Conservation (phyloP, 2,113 vertebrate species). For the Ahaetulla prasina region DNA sequence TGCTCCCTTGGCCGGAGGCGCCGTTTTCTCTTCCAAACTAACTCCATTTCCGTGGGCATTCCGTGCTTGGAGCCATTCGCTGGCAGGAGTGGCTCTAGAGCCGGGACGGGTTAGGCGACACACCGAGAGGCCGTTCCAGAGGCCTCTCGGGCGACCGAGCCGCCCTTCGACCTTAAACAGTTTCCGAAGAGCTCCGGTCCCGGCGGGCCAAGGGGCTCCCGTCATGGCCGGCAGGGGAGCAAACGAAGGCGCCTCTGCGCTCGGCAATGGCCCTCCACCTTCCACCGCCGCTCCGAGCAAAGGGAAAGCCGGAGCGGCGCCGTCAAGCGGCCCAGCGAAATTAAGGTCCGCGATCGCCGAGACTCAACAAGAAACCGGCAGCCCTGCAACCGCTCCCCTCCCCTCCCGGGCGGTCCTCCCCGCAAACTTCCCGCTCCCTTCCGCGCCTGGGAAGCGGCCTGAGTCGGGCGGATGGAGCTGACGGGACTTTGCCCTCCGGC, state of each 20-base stretch:
- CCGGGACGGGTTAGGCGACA: not conserved
- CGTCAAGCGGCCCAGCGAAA: not conserved
- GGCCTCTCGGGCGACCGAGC: not conserved
- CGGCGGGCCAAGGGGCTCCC: not conserved
- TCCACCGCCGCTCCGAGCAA: not conserved
- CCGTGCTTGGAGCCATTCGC: not conserved
- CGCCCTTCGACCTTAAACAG: not conserved
- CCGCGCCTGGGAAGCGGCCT: not conserved
- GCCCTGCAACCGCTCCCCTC: not conserved
- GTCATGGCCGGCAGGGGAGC: not conserved
- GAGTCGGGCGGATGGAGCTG: not conserved
- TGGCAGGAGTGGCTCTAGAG: not conserved
- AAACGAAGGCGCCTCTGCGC: not conserved
- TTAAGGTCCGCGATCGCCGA: not conserved
- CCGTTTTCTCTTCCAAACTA: not conserved
- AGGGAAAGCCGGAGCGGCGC: not conserved
- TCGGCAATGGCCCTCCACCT: not conserved
- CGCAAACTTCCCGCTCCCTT: not conserved
- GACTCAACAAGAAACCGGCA: rapidly evolving
- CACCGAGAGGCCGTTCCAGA: not conserved
- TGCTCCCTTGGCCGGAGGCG: not conserved
- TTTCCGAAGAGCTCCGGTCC: not conserved
- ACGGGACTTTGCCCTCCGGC: not conserved
- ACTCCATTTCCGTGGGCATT: not conserved
- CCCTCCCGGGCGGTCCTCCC: not conserved